Percentiles rank a stretch among this genome's conserved stretches.
Evolutionary conservation across 1,140 invertebrate species (phyloP).

Genomic region (Sarcophaga peregrina): DNA sequence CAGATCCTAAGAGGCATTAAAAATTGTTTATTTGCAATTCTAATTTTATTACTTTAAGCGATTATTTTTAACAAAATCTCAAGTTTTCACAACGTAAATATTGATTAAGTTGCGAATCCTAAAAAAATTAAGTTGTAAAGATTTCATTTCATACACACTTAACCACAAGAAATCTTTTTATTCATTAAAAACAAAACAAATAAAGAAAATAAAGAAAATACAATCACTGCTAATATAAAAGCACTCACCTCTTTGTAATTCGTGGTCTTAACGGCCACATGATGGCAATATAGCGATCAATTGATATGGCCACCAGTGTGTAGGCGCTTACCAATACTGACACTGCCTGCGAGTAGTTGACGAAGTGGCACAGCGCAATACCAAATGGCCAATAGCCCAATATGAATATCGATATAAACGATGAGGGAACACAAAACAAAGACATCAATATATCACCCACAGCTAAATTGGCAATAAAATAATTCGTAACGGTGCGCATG

Average conservation of each 20-base stretch:
- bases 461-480: conserved; percentile 87
- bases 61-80: too few species aligned
- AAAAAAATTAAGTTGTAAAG: too few species aligned
- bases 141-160: too few species aligned
- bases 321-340: conserved; percentile 87
- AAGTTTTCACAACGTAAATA: too few species aligned
- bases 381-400: conserved; percentile 87
- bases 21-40: too few species aligned
- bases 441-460: conserved; percentile 88
- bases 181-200: neutral
- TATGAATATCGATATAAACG: conserved; percentile 80
- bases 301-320: conserved; percentile 85
- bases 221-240: neutral
- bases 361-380: conserved; percentile 77
- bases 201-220: neutral
- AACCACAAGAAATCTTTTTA: too few species aligned
- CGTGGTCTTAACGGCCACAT: conserved; percentile 86
- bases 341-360: conserved; percentile 82
- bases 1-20: too few species aligned
- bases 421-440: conserved; percentile 87
- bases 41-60: too few species aligned
- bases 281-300: conserved; percentile 89
- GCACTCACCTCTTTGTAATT: conserved; percentile 77
- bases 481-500: conserved; percentile 89
- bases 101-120: too few species aligned